A percentile compares a stretch with the other conserved stretches of the same genome.
These are phyloP conservation scores for Aspidoscelis tigris DNA, from an alignment of 2,113 vertebrate species.

Conservation along the genomic window DNA sequence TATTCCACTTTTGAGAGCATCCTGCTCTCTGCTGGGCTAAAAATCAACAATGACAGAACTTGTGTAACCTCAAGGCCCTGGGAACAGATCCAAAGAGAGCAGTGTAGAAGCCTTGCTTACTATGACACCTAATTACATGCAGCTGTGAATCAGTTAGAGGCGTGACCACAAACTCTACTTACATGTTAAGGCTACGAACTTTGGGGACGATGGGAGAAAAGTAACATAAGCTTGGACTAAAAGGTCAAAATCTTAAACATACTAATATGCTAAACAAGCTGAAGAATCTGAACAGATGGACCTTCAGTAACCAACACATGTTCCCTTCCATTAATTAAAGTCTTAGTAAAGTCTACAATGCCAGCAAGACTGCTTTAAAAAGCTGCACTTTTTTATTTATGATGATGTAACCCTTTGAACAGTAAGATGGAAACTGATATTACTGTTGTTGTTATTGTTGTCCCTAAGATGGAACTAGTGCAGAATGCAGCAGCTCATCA, in stretches of 20 bases:
- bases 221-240: not conserved
- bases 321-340: not conserved
- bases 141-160: constrained; percentile 45
- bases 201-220: constrained; percentile 11
- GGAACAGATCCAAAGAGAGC: constrained; percentile 19
- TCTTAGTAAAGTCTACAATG: too few relatives aligned
- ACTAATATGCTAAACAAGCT: not conserved
- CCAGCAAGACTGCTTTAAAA: not conserved
- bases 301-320: not conserved
- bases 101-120: constrained; percentile 5
- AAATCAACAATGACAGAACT: constrained; percentile 38
- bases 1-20: not conserved
- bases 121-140: constrained; percentile 51
- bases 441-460: too few relatives aligned
- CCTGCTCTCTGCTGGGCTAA: constrained; percentile 20
- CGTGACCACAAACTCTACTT: constrained; percentile 14
- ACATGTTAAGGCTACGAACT: constrained; percentile 26
- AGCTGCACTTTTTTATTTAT: not conserved
- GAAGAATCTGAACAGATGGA: not conserved
- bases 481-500: too few relatives aligned
- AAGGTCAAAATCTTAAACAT: not conserved
- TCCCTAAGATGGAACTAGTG: too few relatives aligned
- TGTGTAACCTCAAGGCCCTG: constrained; percentile 27
- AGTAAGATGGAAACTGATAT: not conserved
- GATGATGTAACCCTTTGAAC: not conserved